Conservation (phyloP, 2,113 vertebrate species). For the Eretmochelys imbricata region DNA sequence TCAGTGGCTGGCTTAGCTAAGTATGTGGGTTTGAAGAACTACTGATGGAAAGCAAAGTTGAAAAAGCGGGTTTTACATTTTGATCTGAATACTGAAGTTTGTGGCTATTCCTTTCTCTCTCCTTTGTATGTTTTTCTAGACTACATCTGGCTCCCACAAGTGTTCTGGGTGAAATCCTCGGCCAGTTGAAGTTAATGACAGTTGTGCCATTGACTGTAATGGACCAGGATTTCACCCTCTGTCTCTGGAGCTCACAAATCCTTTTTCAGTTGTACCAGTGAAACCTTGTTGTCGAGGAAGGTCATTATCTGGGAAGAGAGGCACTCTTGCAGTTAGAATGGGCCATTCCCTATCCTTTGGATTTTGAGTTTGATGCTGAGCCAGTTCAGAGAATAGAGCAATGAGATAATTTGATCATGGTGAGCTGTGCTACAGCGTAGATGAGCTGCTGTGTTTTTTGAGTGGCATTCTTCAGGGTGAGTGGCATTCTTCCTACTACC, state of each 20-base stretch:
- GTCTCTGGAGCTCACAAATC: not conserved
- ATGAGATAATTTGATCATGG: not conserved
- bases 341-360: not conserved
- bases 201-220: not conserved
- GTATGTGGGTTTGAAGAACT: not conserved
- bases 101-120: not conserved
- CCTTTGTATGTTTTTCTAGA: not conserved
- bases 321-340: not conserved
- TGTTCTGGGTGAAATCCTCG: not conserved
- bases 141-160: not conserved
- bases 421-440: not conserved
- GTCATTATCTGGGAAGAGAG: not conserved
- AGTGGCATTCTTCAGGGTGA: not conserved
- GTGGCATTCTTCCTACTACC: not conserved
- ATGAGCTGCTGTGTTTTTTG: not conserved
- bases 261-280: not conserved
- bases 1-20: not conserved
- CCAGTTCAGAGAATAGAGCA: not conserved
- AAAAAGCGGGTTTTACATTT: not conserved
- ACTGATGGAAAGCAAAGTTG: not conserved
- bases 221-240: not conserved
- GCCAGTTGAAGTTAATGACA: not conserved
- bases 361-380: not conserved
- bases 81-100: not conserved
- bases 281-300: conserved; percentile 19